These are phyloP conservation scores for Rotaria macrura DNA, from an alignment of 2,888 invertebrate species.

Conservation along the genomic window DNA sequence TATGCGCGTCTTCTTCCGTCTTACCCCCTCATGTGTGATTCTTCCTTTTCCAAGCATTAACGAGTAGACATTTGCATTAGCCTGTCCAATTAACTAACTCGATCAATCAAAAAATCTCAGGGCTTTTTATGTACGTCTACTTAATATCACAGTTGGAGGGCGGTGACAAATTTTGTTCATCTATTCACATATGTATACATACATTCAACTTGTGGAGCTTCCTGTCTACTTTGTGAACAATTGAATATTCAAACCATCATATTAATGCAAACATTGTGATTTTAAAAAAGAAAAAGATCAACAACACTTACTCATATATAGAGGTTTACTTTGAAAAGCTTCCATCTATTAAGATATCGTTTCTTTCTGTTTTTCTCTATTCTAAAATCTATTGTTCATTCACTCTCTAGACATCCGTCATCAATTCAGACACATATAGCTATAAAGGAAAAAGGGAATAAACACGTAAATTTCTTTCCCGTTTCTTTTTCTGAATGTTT, in stretches of 20 bases:
- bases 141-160: neutral
- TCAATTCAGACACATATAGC: neutral
- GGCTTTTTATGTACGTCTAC: neutral
- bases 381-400: neutral
- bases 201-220: neutral
- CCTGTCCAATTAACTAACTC: neutral
- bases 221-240: neutral
- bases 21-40: neutral
- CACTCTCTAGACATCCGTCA: neutral
- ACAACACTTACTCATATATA: neutral
- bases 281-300: neutral
- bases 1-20: neutral
- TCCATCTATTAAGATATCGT: neutral
- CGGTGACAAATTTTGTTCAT: neutral
- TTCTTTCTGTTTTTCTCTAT: neutral
- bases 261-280: neutral
- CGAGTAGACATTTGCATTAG: conserved; percentile 1
- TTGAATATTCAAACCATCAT: neutral
- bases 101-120: neutral
- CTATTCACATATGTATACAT: neutral
- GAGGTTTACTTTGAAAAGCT: neutral
- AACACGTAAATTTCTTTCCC: neutral
- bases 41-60: neutral
- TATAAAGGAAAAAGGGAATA: neutral
- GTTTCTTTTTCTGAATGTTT: neutral